Conservation (phyloP, 2,113 vertebrate species). For the Eretmochelys imbricata region DNA sequence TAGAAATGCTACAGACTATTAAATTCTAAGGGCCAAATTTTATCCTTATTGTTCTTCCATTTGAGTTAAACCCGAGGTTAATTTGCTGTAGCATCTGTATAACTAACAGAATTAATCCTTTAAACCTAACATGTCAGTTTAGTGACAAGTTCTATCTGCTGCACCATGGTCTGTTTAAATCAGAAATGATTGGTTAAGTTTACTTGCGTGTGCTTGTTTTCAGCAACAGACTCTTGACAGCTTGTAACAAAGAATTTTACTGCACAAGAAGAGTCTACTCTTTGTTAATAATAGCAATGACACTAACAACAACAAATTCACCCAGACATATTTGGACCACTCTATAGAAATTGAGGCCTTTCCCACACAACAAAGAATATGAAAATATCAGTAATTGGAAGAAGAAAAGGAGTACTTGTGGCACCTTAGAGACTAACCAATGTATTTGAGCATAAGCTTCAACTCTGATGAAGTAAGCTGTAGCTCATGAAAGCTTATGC, state of each 20-base stretch:
- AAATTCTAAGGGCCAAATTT: background rate
- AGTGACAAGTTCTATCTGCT: background rate
- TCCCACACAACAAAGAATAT: background rate
- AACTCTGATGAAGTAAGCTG: no score
- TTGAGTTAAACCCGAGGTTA: conserved; percentile 18
- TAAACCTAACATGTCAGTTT: conserved; percentile 24
- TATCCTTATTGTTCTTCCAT: background rate
- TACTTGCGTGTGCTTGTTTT: background rate
- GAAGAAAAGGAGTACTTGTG: no score
- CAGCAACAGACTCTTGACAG: background rate
- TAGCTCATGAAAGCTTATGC: no score
- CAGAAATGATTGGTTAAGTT: conserved; percentile 20
- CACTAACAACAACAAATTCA: background rate
- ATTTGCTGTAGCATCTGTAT: conserved; percentile 17
- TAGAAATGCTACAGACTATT: background rate
- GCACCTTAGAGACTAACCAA: no score
- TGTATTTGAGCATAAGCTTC: no score
- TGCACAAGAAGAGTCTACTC: background rate
- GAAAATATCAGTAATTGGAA: background rate
- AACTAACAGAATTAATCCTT: conserved; percentile 19
- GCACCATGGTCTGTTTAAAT: background rate
- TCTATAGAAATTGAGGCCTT: background rate
- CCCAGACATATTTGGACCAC: background rate
- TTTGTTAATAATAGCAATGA: background rate
- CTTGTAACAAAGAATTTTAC: background rate